Base-by-base conservation (phyloP, 2,888 invertebrate species). In the Melanophora roralis region DNA sequence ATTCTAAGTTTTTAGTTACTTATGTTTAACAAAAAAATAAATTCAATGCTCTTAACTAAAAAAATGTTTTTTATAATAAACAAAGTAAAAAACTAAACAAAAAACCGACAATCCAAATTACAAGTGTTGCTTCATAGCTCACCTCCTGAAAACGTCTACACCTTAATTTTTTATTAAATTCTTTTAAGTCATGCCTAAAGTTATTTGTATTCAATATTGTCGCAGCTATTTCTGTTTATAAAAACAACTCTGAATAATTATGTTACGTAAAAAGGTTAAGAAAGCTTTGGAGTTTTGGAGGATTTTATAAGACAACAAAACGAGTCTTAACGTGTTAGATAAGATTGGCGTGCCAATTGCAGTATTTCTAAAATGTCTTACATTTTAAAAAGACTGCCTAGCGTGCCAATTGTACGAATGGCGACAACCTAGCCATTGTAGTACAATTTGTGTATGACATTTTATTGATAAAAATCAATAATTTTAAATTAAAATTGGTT, bases 351-450 rank as follows among this genome's bases (percentile, higher is more conserved):
- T 81, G 62, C 74, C 81, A 62, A 53, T 23, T 1, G 2, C 9
- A 19, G 21, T 21, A 38, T n/a, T 64, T 51, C 51, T 8, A 47
- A 36, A 36, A 53, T 59, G 40, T 59, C 9, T 12, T 12, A 36
- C 55, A 60, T 57, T 74, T 60, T 36, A 6, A 55, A 59, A 45
- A 5, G 4, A 32, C 27, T 7, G 14, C 0, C 8, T 82, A 79
- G 79, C 86, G 84, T 85, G 86, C 86, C 87, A 87, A 86, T 83
- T 84, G 86, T 85, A 86, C 85, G 86, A 83, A 88, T 85, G 84
- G 87, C 87, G 88, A 84, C 23, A 79, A 32, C 81, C 23, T 83
- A 87, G 87, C 87, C 88, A 85, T 86, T 65, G 85, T 84, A 78
- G 86, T 86, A 85, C 88, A 82, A 86, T 83, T 53, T 78, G 8